A percentile compares a stretch with the other conserved stretches of the same genome.
phyloP scores from a whole-genome alignment of 2,797 vertebrate genomes.

The Paedocypris micromegethes region DNA sequence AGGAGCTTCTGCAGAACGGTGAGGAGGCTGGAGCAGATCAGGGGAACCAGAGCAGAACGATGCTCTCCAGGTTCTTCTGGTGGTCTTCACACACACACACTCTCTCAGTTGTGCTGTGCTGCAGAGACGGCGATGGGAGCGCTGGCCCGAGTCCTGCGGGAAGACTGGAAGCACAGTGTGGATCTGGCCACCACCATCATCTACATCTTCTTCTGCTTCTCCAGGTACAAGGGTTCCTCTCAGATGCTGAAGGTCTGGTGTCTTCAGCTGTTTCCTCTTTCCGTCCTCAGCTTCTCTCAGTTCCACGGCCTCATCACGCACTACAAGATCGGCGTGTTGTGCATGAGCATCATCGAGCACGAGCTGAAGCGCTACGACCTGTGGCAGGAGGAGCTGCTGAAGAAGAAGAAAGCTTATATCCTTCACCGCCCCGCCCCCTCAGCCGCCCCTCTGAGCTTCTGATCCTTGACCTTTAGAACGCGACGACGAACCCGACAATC shows the following conservation, averaged over 20 bases:
- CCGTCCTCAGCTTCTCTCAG: slow-evolving; percentile 78
- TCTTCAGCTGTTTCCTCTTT: slow-evolving; percentile 50
- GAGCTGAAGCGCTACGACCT: slow-evolving; percentile 89
- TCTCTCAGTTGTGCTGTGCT: slow-evolving; percentile 38
- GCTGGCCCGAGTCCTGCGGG: slow-evolving; percentile 83
- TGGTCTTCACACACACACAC: not conserved
- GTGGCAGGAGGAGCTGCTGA: slow-evolving; percentile 90
- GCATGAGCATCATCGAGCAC: slow-evolving; percentile 92
- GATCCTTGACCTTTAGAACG: slow-evolving; percentile 73
- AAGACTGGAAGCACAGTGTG: slow-evolving; percentile 92
- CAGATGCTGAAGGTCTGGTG: slow-evolving; percentile 52
- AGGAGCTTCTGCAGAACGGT: slow-evolving; percentile 88
- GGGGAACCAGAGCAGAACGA: not conserved
- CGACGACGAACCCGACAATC: slow-evolving; percentile 84
- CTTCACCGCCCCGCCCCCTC: slow-evolving; percentile 57
- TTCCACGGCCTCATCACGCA: slow-evolving; percentile 89
- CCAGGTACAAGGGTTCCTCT: slow-evolving; percentile 71
- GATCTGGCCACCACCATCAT: slow-evolving; percentile 92
- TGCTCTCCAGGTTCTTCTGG: not conserved
- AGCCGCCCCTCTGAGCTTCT: not conserved
- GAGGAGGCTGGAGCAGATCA: not conserved
- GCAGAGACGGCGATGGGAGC: slow-evolving; percentile 82
- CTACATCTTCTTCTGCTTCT: slow-evolving; percentile 92
- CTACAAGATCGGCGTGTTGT: slow-evolving; percentile 90
- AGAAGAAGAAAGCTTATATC: slow-evolving; percentile 94